phyloP scores from a whole-genome alignment of 2,888 invertebrate species.

The Catocala fraxini region DNA sequence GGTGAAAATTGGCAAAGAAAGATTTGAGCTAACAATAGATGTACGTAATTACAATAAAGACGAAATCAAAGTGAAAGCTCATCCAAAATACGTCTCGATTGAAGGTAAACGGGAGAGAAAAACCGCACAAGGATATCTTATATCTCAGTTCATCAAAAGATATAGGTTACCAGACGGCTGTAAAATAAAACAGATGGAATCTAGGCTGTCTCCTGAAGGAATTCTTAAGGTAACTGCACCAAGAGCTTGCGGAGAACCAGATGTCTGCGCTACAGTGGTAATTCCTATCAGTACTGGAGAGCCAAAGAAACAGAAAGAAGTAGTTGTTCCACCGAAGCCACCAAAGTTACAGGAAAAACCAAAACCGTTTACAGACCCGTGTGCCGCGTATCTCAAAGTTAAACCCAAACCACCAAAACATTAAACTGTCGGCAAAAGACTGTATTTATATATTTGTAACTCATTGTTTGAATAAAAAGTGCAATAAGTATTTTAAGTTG shows the following conservation, averaged over 20 bases:
- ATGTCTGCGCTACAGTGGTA: constrained; percentile 58
- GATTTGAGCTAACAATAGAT: constrained; percentile 71
- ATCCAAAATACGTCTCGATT: constrained; percentile 70
- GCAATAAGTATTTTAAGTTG: too few relatives aligned
- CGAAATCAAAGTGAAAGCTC: constrained; percentile 74
- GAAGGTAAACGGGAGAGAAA: constrained; percentile 79
- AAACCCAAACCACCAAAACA: constrained; percentile 1
- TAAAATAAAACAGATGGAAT: constrained; percentile 59
- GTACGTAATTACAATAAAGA: constrained; percentile 69
- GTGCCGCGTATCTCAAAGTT: constrained; percentile 8
- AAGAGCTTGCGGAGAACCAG: constrained; percentile 55
- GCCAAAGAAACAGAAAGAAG: neutral
- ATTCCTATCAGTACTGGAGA: constrained; percentile 54
- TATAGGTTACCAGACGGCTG: constrained; percentile 76
- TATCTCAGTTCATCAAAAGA: constrained; percentile 71
- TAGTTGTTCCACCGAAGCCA: neutral
- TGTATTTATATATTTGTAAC: neutral
- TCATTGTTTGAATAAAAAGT: too few relatives aligned
- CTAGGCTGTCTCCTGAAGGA: constrained; percentile 66
- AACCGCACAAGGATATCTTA: constrained; percentile 61
- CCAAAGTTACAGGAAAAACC: too few relatives aligned
- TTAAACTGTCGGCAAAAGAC: neutral
- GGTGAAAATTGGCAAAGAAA: constrained; percentile 67
- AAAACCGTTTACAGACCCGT: neutral
- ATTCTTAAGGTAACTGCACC: constrained; percentile 69